phyloP scores from a whole-genome alignment of 2,797 vertebrate genomes.

The Sebastes hopkinsi region DNA sequence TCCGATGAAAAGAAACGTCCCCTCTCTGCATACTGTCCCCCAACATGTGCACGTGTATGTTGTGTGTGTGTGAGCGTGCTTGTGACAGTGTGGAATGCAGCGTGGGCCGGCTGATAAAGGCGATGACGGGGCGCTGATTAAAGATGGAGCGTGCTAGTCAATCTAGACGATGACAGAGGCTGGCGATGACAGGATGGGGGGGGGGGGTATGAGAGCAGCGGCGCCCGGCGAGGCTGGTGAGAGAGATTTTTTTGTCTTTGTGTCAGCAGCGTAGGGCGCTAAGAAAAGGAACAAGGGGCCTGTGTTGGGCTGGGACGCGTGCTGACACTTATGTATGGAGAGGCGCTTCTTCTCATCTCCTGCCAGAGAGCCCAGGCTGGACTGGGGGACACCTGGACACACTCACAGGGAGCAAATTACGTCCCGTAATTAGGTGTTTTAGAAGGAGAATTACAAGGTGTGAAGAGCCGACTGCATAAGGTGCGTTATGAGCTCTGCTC shows the following conservation, averaged over 20 bases:
- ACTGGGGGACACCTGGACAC: slow-evolving; percentile 70
- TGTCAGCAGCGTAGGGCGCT: slow-evolving; percentile 26
- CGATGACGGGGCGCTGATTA: slow-evolving; percentile 81
- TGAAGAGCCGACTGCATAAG: slow-evolving; percentile 50
- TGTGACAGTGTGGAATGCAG: slow-evolving; percentile 67
- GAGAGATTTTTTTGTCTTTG: slow-evolving; percentile 56
- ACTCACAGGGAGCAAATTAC: slow-evolving; percentile 46
- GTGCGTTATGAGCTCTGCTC: slow-evolving; percentile 35
- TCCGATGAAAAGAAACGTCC: slow-evolving; percentile 42
- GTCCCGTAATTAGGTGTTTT: slow-evolving; percentile 63
- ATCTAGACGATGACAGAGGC: slow-evolving; percentile 74
- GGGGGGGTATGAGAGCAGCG: slow-evolving; percentile 26
- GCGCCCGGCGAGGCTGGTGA: slow-evolving; percentile 14
- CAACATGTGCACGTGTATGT: slow-evolving; percentile 6
- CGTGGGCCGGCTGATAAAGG: slow-evolving; percentile 68
- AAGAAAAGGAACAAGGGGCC: slow-evolving; percentile 60
- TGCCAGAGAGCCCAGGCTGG: slow-evolving; percentile 20
- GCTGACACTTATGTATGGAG: slow-evolving; percentile 67
- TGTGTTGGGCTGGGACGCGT: slow-evolving; percentile 61
- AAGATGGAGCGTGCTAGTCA: slow-evolving; percentile 72
- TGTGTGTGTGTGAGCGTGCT: slow-evolving; percentile 12
- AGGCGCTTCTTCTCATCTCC: slow-evolving; percentile 16
- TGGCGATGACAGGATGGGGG: slow-evolving; percentile 69
- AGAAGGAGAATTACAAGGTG: slow-evolving; percentile 63
- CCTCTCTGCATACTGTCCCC: slow-evolving; percentile 35